phyloP scores from a whole-genome alignment of 2,113 vertebrate genomes.

The Alexandromys fortis region DNA sequence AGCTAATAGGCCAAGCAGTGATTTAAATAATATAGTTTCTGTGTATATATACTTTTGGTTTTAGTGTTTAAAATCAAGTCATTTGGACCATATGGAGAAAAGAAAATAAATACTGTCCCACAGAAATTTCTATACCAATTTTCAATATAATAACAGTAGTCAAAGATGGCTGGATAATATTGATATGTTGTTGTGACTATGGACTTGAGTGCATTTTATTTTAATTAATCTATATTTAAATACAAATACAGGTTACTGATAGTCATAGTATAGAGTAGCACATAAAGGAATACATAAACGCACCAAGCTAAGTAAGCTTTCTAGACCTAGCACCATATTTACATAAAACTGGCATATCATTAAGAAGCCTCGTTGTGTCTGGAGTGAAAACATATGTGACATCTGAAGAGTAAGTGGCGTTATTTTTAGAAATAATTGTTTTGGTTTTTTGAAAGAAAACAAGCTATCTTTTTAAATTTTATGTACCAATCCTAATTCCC shows the following conservation, averaged over 20 bases:
- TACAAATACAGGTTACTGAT: neutral
- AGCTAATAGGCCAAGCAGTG: too few species aligned
- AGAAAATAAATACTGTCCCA: accelerated
- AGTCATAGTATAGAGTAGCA: neutral
- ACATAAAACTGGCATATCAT: neutral
- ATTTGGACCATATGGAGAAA: neutral
- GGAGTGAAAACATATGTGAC: neutral
- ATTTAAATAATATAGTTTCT: too few species aligned
- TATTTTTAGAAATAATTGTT: neutral
- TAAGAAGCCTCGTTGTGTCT: neutral
- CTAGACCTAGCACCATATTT: neutral
- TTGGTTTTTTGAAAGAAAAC: too few species aligned
- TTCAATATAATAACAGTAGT: neutral
- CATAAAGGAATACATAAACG: neutral
- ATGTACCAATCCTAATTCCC: too few species aligned
- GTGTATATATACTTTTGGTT: neutral
- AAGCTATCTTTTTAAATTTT: too few species aligned
- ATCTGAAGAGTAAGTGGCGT: neutral
- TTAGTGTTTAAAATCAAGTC: neutral
- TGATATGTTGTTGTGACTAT: neutral
- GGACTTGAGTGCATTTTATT: neutral
- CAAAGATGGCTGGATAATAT: neutral
- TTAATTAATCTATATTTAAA: neutral
- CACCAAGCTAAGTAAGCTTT: neutral
- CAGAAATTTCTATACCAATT: neutral